These are phyloP conservation scores for Ptilodon capucinus DNA, from an alignment of 2,888 invertebrate genomes.

Conservation along the genomic window DNA sequence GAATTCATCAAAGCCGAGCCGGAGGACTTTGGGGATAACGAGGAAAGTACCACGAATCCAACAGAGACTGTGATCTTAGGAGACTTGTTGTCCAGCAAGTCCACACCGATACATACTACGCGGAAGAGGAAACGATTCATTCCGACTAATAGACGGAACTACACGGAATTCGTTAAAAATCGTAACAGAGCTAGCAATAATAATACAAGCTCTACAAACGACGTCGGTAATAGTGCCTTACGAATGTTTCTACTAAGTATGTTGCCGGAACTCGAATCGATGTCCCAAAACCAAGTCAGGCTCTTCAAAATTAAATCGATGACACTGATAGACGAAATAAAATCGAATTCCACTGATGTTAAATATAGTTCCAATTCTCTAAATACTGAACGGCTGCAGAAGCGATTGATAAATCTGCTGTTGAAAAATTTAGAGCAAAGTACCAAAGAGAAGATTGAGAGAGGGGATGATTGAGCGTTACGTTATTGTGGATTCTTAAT, in stretches of 20 bases:
- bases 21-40: constrained; percentile 8
- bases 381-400: constrained; percentile 31
- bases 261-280: constrained; percentile 42
- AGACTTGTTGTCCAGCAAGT: constrained; percentile 13
- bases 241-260: constrained; percentile 42
- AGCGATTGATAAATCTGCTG: constrained; percentile 37
- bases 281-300: constrained; percentile 41
- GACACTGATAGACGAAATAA: constrained; percentile 40
- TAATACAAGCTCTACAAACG: constrained; percentile 1
- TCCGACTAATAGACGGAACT: constrained; percentile 10
- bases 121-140: constrained; percentile 23
- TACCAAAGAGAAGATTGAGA: constrained; percentile 2
- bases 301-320: constrained; percentile 45
- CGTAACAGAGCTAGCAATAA: constrained; percentile 5
- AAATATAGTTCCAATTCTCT: constrained; percentile 2
- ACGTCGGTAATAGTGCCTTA: constrained; percentile 16
- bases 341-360: constrained; percentile 22
- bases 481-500: neutral
- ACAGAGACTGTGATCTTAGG: constrained; percentile 13
- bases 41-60: constrained; percentile 6
- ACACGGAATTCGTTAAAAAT: constrained; percentile 2
- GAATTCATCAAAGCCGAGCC: constrained; percentile 28
- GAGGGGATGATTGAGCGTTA: neutral
- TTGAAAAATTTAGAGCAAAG: constrained; percentile 28
- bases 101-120: neutral